Conservation (phyloP, 2,113 vertebrate genomes). For the Elachura formosa region DNA sequence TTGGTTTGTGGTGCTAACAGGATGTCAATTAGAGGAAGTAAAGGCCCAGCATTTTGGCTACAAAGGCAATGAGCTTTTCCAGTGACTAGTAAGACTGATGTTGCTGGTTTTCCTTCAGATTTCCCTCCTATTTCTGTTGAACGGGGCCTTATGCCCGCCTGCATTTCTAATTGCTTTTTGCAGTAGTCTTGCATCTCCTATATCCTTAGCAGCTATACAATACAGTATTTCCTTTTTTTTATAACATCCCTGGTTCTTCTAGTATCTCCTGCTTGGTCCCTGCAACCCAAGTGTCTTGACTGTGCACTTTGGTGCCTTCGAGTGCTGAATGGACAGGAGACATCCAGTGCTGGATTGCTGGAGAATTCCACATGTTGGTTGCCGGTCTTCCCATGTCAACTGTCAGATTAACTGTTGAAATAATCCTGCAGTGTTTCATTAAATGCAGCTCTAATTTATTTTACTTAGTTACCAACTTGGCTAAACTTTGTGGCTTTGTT, state of each 20-base stretch:
- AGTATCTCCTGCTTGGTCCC: neutral
- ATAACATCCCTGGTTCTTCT: neutral
- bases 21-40: neutral
- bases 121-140: neutral
- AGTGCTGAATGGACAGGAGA: neutral
- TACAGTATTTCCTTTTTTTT: neutral
- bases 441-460: neutral
- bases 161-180: neutral
- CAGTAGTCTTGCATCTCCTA: neutral
- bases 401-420: neutral
- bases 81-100: neutral
- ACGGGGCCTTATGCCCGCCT: neutral
- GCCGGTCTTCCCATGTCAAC: neutral
- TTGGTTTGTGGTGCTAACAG: neutral
- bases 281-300: accelerated
- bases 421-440: neutral
- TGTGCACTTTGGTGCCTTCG: accelerated
- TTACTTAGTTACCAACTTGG: neutral
- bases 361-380: neutral
- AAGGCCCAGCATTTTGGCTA: neutral
- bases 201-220: neutral
- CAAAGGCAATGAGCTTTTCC: neutral
- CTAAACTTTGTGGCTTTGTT: neutral
- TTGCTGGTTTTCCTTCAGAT: neutral
- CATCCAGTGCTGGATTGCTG: neutral